Percentiles rank a stretch among this genome's conserved stretches.
Conservation (phyloP, 2,888 invertebrate genomes). For the Ischnura elegans region DNA sequence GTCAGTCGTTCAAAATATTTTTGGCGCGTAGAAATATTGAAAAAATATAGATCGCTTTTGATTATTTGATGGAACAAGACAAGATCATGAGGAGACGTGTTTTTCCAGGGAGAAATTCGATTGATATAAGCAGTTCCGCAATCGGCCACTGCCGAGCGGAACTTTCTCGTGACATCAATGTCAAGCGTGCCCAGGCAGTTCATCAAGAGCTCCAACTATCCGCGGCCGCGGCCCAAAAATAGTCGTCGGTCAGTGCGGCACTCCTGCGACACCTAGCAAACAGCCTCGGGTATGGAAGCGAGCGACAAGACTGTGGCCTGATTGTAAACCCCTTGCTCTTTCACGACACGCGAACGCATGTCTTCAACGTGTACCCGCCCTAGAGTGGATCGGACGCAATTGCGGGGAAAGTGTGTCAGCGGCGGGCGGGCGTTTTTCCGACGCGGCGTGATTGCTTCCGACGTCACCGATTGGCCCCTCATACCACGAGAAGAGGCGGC, state of each 20-base stretch:
- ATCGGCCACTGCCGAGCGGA: not conserved
- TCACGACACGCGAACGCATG: not conserved
- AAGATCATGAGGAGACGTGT: no score
- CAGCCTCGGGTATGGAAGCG: no score
- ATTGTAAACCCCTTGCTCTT: not conserved
- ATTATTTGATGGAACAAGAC: no score
- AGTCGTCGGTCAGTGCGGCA: no score
- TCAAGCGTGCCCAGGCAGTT: no score
- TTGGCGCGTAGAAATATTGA: no score
- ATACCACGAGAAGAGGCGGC: not conserved
- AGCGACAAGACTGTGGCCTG: no score
- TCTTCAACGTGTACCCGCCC: not conserved
- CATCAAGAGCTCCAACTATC: not conserved
- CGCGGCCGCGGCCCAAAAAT: no score
- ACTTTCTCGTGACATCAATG: not conserved
- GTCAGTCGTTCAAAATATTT: no score
- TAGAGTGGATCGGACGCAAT: not conserved
- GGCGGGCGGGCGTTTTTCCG: not conserved
- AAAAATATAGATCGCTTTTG: no score
- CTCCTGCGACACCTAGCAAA: no score
- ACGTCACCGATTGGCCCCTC: not conserved
- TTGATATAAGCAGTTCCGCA: not conserved
- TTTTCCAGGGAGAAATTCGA: not conserved
- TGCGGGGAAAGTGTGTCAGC: not conserved
- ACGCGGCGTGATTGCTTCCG: not conserved